These are phyloP conservation scores for Colletes gigas DNA, from an alignment of 1,140 invertebrate genomes.

Conservation along the genomic window DNA sequence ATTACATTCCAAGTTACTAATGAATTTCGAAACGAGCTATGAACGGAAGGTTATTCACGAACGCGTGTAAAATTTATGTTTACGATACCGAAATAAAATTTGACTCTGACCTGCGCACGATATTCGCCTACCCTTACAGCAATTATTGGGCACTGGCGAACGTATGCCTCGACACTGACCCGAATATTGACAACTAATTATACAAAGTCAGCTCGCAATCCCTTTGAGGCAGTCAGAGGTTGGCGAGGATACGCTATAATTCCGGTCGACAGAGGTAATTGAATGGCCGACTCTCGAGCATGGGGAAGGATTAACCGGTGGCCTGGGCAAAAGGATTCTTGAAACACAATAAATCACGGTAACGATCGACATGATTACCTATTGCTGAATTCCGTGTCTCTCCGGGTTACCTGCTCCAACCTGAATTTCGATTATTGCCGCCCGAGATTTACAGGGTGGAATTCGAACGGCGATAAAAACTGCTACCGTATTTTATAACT, in stretches of 20 bases:
- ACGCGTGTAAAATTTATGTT: too few relatives aligned
- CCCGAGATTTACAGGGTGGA: neutral
- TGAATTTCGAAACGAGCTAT: too few relatives aligned
- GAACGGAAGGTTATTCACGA: too few relatives aligned
- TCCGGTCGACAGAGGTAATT: conserved; percentile 9
- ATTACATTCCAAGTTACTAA: too few relatives aligned
- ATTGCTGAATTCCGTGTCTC: conserved; percentile 3
- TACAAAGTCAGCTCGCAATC: neutral
- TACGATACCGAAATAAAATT: too few relatives aligned
- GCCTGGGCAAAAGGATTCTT: neutral
- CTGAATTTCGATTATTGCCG: neutral
- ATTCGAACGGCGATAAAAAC: neutral
- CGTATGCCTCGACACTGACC: neutral
- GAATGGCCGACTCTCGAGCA: conserved; percentile 20
- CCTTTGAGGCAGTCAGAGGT: neutral
- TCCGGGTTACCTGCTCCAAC: neutral
- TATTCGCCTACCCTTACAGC: neutral
- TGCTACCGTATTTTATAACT: conserved; percentile 7
- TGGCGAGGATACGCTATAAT: conserved; percentile 10
- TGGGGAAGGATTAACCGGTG: conserved; percentile 22
- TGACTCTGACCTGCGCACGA: too few relatives aligned
- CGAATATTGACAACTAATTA: conserved; percentile 14
- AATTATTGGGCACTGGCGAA: neutral
- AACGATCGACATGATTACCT: conserved; percentile 30
- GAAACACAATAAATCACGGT: conserved; percentile 36